Conservation (phyloP, 2,797 vertebrate species). For the Clarias platycephalus region DNA sequence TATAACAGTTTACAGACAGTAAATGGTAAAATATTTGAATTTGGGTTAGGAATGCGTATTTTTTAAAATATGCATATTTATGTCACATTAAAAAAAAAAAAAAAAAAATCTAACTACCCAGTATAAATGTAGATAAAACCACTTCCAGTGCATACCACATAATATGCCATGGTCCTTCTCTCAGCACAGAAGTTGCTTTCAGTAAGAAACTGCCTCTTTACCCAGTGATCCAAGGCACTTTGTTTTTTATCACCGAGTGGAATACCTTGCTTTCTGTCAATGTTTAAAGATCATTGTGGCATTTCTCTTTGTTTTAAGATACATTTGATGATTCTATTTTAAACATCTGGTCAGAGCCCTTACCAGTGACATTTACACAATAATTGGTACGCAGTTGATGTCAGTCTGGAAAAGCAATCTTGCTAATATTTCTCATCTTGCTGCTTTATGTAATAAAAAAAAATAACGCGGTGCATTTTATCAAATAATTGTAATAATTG, state of each 20-base stretch:
- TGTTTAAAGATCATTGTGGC: background rate
- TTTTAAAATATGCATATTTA: too few species aligned
- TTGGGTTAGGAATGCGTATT: too few species aligned
- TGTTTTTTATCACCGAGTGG: background rate
- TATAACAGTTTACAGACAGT: background rate
- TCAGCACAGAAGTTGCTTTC: background rate
- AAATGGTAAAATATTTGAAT: background rate
- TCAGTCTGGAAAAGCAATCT: background rate
- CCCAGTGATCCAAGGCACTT: background rate
- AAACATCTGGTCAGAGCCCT: background rate
- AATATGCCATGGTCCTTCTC: background rate
- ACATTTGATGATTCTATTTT: background rate
- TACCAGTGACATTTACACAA: slow-evolving; percentile 2
- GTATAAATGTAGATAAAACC: background rate
- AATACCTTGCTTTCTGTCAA: background rate
- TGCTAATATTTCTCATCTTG: background rate
- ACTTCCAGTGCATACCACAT: background rate
- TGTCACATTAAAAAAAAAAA: too few species aligned
- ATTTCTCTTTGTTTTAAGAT: background rate
- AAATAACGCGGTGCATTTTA: background rate
- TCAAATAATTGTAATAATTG: background rate
- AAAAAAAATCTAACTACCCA: too few species aligned
- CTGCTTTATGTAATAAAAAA: background rate
- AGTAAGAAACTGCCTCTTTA: background rate
- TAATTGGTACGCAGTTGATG: background rate